Conservation (phyloP, 2,113 vertebrate species). For the Monopterus albus region DNA sequence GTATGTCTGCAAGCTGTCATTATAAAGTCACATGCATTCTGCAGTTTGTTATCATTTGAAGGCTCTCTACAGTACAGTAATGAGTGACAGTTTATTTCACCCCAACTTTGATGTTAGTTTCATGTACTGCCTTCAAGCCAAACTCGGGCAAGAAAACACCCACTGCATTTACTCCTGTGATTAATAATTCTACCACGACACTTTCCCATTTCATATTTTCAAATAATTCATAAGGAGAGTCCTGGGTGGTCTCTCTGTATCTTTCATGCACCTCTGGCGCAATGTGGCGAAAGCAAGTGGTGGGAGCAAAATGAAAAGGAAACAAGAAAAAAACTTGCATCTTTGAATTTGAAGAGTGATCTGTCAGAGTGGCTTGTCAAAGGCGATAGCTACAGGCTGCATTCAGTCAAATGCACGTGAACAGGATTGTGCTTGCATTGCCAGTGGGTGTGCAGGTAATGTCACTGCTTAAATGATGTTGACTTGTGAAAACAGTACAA, state of each 20-base stretch:
- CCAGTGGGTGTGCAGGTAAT: conserved; percentile 52
- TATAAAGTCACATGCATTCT: neutral
- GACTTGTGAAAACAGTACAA: conserved; percentile 47
- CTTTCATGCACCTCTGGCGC: conserved; percentile 39
- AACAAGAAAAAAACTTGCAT: conserved; percentile 23
- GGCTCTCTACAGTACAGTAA: neutral
- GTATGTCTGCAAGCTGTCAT: neutral
- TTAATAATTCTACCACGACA: conserved; percentile 63
- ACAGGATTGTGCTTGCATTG: conserved; percentile 36
- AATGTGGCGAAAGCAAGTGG: conserved; percentile 17
- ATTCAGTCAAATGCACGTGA: conserved; percentile 23
- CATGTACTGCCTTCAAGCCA: conserved; percentile 33
- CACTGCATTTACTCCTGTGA: no score
- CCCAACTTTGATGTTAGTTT: conserved; percentile 8
- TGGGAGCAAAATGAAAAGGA: conserved; percentile 39
- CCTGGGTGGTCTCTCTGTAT: conserved; percentile 28
- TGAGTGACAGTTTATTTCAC: neutral
- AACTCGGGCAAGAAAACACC: conserved; percentile 42
- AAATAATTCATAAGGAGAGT: conserved; percentile 63
- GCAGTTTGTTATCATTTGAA: neutral
- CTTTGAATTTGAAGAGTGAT: conserved; percentile 47
- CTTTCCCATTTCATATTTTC: conserved; percentile 27
- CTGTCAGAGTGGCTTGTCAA: conserved; percentile 43
- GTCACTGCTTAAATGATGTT: conserved; percentile 58
- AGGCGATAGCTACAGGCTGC: conserved; percentile 35